These are phyloP conservation scores for Pollicipes pollicipes DNA, from an alignment of 1,140 invertebrate genomes.

Conservation along the genomic window DNA sequence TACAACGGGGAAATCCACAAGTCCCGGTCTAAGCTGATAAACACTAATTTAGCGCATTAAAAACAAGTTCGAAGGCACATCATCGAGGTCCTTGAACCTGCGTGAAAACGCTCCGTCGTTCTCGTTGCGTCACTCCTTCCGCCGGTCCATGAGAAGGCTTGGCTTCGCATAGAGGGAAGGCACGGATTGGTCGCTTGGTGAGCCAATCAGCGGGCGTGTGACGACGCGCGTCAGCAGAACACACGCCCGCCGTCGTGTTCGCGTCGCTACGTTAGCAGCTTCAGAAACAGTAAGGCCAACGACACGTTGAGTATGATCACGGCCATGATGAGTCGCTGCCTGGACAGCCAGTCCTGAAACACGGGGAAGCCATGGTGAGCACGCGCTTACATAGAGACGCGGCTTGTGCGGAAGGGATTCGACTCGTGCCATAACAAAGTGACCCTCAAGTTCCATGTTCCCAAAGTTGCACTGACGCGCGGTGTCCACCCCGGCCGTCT, in stretches of 20 bases:
- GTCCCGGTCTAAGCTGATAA: neutral
- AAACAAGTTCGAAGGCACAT: neutral
- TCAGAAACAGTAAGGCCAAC: constrained; percentile 91
- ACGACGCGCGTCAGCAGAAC: no score
- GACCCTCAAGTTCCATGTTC: no score
- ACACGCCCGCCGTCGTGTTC: no score
- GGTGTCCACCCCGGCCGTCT: no score
- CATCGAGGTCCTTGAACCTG: neutral
- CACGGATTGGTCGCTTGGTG: neutral
- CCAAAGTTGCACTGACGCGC: no score
- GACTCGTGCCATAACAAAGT: no score
- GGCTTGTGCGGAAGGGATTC: no score
- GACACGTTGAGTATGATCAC: constrained; percentile 91
- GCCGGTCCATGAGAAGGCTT: neutral
- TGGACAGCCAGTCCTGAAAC: constrained; percentile 97
- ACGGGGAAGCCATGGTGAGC: no score
- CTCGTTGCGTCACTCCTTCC: neutral
- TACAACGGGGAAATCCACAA: neutral
- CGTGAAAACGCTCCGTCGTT: neutral
- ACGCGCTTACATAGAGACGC: no score
- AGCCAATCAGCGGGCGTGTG: neutral
- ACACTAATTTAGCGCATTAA: constrained; percentile 1
- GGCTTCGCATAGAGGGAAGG: neutral
- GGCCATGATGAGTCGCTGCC: constrained; percentile 85
- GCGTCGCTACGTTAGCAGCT: constrained; percentile 57